Conservation (phyloP, 2,797 vertebrate species). For the Avahi laniger region DNA sequence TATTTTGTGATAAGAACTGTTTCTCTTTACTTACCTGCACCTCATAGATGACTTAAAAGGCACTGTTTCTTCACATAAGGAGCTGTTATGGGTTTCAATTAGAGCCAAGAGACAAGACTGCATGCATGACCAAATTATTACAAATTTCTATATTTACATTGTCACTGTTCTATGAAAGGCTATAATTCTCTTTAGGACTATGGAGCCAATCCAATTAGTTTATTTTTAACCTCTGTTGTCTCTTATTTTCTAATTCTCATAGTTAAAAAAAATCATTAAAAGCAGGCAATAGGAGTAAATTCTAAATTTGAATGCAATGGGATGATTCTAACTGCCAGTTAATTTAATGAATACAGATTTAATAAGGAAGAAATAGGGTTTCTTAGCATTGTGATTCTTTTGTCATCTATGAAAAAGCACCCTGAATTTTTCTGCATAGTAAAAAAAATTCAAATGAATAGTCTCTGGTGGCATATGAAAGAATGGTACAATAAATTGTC, state of each 20-base stretch:
- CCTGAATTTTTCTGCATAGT: neutral
- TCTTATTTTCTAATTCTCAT: conserved; percentile 24
- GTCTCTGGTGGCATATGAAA: neutral
- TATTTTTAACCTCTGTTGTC: neutral
- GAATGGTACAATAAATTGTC: neutral
- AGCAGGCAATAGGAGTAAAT: conserved; percentile 6
- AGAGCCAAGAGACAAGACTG: neutral
- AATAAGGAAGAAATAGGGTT: neutral
- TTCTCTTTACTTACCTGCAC: conserved; percentile 40
- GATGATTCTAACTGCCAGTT: conserved; percentile 22
- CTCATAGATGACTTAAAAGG: neutral
- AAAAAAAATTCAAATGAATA: neutral
- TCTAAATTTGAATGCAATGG: conserved; percentile 34
- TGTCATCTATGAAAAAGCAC: conserved; percentile 1
- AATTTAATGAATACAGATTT: neutral
- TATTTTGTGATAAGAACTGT: neutral
- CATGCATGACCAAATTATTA: neutral
- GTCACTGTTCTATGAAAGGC: neutral
- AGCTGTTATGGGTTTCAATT: neutral
- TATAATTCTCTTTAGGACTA: neutral
- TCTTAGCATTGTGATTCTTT: conserved; percentile 14
- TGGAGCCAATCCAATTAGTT: neutral
- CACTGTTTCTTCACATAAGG: neutral
- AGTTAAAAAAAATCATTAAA: conserved; percentile 31
- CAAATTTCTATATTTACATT: neutral